A percentile compares a stretch with the other conserved stretches of the same genome.
Evolutionary conservation across 2,797 vertebrate species (phyloP).

Genomic region (Protonibea diacanthus): DNA sequence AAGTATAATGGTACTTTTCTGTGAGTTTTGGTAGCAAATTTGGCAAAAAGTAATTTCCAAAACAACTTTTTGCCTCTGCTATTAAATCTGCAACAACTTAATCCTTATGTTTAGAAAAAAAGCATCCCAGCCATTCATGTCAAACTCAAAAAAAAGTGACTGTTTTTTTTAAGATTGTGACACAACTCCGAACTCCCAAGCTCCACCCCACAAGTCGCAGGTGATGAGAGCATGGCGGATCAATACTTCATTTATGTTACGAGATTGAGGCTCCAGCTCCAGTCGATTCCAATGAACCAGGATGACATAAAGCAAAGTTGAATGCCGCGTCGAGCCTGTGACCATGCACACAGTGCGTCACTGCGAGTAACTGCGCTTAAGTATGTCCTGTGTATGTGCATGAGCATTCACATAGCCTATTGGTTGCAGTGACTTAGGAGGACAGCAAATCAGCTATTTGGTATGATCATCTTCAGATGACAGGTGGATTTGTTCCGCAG

Average conservation of each 20-base stretch:
- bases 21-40: background rate
- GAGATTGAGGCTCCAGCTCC: slow-evolving; percentile 56
- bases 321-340: background rate
- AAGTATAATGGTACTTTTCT: background rate
- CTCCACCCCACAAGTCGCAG: slow-evolving; percentile 51
- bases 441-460: background rate
- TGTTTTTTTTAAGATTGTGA: slow-evolving; percentile 22
- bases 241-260: slow-evolving; percentile 80
- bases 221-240: slow-evolving; percentile 51
- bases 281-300: slow-evolving; percentile 64
- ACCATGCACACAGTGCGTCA: slow-evolving; percentile 12
- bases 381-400: background rate
- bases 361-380: background rate
- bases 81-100: background rate
- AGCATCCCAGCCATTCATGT: background rate
- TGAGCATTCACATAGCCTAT: background rate
- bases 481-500: background rate
- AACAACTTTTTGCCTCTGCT: too few relatives aligned
- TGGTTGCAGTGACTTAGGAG: background rate
- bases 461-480: background rate
- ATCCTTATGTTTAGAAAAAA: background rate
- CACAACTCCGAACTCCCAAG: slow-evolving; percentile 45
- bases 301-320: slow-evolving; percentile 28
- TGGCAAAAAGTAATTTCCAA: background rate
- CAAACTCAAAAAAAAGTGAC: slow-evolving; percentile 9